phyloP scores from a whole-genome alignment of 2,113 vertebrate genomes.

The Castor canadensis region DNA sequence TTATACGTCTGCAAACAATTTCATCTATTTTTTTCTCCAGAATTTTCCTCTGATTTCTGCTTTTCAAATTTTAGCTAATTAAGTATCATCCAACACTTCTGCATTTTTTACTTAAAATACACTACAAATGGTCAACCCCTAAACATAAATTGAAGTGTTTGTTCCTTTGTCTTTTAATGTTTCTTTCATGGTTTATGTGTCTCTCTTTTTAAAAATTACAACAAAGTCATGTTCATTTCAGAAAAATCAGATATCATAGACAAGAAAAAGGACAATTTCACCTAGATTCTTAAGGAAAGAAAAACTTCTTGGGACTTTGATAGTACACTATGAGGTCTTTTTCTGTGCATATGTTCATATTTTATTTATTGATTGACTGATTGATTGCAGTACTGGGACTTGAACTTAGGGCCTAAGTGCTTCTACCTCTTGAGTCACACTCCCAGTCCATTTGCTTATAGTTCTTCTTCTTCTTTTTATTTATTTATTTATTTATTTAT shows the following conservation, averaged over 20 bases:
- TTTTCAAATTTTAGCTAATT: conserved; percentile 44
- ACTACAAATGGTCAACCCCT: not conserved
- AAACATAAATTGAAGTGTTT: conserved; percentile 32
- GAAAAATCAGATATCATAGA: not conserved
- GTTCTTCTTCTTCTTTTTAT: not conserved
- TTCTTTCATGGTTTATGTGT: conserved; percentile 16
- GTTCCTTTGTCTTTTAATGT: not conserved
- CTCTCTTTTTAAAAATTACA: conserved; percentile 6
- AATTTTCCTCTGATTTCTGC: not conserved
- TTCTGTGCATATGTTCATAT: not conserved
- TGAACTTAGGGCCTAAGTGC: no score
- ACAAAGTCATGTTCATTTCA: conserved; percentile 27
- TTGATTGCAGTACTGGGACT: no score
- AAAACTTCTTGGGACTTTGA: not conserved
- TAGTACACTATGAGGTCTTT: not conserved
- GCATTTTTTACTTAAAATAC: conserved; percentile 4
- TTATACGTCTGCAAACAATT: conserved; percentile 45
- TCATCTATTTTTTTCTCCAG: not conserved
- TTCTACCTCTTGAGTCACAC: no score
- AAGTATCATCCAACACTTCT: conserved; percentile 17
- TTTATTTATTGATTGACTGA: no score
- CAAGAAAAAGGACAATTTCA: conserved; percentile 9
- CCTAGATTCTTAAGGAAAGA: not conserved
- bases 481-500: no score
- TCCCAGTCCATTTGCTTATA: no score